These are phyloP conservation scores for Leptinotarsa undecemlineata DNA, from an alignment of 1,140 invertebrate genomes.

Conservation along the genomic window DNA sequence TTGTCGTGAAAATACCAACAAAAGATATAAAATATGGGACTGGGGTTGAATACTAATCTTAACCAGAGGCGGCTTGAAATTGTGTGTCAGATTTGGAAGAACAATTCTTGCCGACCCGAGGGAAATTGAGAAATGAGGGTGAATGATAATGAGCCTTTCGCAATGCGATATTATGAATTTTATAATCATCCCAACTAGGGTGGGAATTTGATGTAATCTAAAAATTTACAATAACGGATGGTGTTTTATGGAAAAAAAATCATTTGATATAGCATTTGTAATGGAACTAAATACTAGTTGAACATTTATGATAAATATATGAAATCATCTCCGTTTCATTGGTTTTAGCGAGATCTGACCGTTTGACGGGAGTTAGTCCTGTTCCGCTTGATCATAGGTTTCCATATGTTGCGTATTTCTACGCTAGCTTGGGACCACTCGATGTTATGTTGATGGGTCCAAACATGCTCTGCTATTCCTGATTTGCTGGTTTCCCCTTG, in stretches of 20 bases:
- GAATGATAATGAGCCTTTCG: neutral
- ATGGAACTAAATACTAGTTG: neutral
- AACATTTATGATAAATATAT: neutral
- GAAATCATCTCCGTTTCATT: no score
- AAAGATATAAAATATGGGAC: slow-evolving; percentile 51
- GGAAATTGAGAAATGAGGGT: neutral
- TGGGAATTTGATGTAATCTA: neutral
- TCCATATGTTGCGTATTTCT: no score
- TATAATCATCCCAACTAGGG: no score
- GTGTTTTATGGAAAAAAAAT: neutral
- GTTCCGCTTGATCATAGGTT: no score
- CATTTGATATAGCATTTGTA: neutral
- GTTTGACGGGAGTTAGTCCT: no score
- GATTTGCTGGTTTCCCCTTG: no score
- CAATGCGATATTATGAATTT: neutral
- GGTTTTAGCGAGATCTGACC: no score
- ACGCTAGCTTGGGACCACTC: no score
- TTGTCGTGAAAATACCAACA: slow-evolving; percentile 45
- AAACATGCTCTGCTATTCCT: no score
- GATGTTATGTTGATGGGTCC: no score
- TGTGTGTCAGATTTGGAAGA: neutral
- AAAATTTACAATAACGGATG: neutral
- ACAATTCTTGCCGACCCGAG: neutral
- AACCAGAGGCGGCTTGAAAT: neutral
- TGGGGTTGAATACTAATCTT: slow-evolving; percentile 46